phyloP scores from a whole-genome alignment of 1,140 invertebrate genomes.

The Telenomus remus region DNA sequence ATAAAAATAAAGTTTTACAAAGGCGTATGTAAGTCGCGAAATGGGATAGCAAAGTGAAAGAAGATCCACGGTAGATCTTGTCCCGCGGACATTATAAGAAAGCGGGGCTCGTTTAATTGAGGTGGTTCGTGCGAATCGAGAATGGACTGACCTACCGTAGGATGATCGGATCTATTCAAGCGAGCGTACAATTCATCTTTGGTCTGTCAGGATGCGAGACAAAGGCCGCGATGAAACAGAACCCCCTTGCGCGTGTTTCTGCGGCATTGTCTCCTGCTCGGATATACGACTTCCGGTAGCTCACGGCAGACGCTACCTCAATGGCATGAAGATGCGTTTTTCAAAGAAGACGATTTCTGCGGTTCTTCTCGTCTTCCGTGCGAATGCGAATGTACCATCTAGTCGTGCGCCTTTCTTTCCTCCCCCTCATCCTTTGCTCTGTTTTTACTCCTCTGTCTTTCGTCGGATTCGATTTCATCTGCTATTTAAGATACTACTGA shows the following conservation, averaged over 20 bases:
- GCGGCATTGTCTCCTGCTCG: slow-evolving; percentile 73
- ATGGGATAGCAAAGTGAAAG: slow-evolving; percentile 29
- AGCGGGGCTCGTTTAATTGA: slow-evolving; percentile 51
- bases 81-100: slow-evolving; percentile 53
- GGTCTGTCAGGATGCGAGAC: slow-evolving; percentile 74
- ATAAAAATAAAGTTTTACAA: slow-evolving; percentile 17
- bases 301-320: slow-evolving; percentile 61
- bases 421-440: slow-evolving; percentile 25
- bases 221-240: slow-evolving; percentile 75
- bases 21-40: background rate
- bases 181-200: slow-evolving; percentile 67
- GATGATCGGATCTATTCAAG: slow-evolving; percentile 76
- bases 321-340: slow-evolving; percentile 74
- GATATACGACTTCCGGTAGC: slow-evolving; percentile 75
- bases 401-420: slow-evolving; percentile 26
- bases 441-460: slow-evolving; percentile 27
- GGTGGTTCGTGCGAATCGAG: slow-evolving; percentile 61
- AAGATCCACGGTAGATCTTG: slow-evolving; percentile 44
- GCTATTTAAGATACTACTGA: background rate
- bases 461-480: slow-evolving; percentile 28
- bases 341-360: slow-evolving; percentile 67
- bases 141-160: slow-evolving; percentile 75
- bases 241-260: slow-evolving; percentile 68
- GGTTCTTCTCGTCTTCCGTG: slow-evolving; percentile 61
- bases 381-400: slow-evolving; percentile 50